These are phyloP conservation scores for Drosophila mercatorum DNA, from an alignment of 2,888 invertebrate genomes.

Conservation along the genomic window DNA sequence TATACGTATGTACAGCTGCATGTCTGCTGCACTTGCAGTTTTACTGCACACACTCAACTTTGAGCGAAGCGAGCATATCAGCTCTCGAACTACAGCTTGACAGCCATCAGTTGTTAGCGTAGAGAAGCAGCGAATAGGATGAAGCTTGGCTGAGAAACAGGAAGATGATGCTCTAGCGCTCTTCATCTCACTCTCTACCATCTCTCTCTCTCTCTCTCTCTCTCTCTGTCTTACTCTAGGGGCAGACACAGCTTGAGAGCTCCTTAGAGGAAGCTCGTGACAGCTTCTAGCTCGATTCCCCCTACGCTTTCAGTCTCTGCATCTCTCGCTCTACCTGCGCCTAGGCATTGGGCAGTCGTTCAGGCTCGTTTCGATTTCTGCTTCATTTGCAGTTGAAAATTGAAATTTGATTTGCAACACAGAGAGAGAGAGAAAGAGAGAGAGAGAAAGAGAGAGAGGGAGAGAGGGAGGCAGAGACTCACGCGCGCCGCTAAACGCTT, in stretches of 20 bases:
- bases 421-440: conserved; percentile 11
- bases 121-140: background rate
- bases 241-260: too few species aligned
- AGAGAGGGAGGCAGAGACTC: background rate
- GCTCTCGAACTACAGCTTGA: background rate
- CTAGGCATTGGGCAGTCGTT: background rate
- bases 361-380: background rate
- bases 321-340: too few species aligned
- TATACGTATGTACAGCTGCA: background rate
- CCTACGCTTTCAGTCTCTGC: too few species aligned
- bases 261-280: too few species aligned
- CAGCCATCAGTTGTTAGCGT: background rate
- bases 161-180: too few species aligned
- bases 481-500: conserved; percentile 3
- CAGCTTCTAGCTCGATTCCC: too few species aligned
- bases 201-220: too few species aligned
- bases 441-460: background rate
- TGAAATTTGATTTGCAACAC: conserved; percentile 5
- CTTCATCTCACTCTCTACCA: too few species aligned
- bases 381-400: conserved; percentile 7
- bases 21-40: conserved; percentile 24
- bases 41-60: background rate
- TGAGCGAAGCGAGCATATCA: background rate
- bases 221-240: too few species aligned
- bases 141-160: too few species aligned